Evolutionary conservation across 2,888 invertebrate genomes (phyloP).

Genomic region (Gnatocerus cornutus): DNA sequence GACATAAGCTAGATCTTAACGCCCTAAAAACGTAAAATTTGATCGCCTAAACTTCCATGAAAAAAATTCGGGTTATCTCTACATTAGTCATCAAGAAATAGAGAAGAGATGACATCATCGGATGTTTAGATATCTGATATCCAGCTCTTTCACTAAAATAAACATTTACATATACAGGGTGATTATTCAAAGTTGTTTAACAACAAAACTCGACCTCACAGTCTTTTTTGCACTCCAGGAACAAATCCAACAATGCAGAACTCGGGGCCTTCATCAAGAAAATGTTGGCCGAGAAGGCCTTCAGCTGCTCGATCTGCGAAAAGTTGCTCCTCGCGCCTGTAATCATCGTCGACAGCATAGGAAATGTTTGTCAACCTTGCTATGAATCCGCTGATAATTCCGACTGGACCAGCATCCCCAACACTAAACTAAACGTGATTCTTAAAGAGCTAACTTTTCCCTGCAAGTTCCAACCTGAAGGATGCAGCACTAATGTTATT

Average conservation of each 20-base stretch:
- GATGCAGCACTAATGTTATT: background rate
- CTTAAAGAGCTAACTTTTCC: conserved; percentile 13
- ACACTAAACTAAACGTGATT: background rate
- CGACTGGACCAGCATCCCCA: conserved; percentile 1
- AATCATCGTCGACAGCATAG: conserved; percentile 14
- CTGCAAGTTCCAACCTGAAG: conserved; percentile 7
- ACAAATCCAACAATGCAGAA: background rate
- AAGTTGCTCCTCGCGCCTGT: conserved; percentile 11
- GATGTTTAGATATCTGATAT: too few species aligned
- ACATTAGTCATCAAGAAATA: too few species aligned
- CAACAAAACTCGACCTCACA: too few species aligned
- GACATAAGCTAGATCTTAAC: too few species aligned
- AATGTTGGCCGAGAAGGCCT: conserved; percentile 12
- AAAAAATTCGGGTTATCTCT: too few species aligned
- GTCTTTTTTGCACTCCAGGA: too few species aligned
- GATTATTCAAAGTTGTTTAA: too few species aligned
- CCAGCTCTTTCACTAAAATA: too few species aligned
- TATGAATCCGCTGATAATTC: background rate
- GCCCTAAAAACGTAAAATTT: too few species aligned
- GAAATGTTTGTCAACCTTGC: conserved; percentile 22
- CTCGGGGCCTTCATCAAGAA: conserved; percentile 1
- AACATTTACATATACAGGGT: too few species aligned
- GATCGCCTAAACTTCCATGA: too few species aligned
- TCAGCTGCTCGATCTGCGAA: conserved; percentile 16
- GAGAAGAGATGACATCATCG: too few species aligned